Evolutionary conservation across 2,797 vertebrate species (phyloP).

Genomic region (Myotis daubentonii): DNA sequence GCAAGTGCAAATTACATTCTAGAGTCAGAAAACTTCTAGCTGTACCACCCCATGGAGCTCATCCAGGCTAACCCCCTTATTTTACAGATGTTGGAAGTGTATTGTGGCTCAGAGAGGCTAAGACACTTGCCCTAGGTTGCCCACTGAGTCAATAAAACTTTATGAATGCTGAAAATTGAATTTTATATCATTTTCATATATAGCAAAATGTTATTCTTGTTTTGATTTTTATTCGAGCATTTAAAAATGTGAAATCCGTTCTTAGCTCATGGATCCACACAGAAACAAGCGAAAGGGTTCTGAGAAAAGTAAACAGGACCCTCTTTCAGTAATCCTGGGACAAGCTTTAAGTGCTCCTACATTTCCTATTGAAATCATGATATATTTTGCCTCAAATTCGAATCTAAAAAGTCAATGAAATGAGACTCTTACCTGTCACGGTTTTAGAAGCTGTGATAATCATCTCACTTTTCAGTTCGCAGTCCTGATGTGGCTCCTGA

Average conservation of each 20-base stretch:
- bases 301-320: neutral
- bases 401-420: neutral
- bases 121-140: neutral
- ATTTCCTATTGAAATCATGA: neutral
- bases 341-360: neutral
- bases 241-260: conserved; percentile 39
- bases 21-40: neutral
- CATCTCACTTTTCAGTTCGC: conserved; percentile 91
- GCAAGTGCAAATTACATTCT: neutral
- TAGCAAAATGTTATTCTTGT: neutral
- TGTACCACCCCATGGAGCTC: neutral
- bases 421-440: neutral
- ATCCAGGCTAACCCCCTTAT: neutral
- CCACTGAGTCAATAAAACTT: neutral
- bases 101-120: neutral
- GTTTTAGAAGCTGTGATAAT: conserved; percentile 59
- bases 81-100: neutral
- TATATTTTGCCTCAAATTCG: neutral
- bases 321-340: neutral
- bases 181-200: neutral
- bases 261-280: neutral
- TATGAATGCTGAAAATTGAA: neutral
- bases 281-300: neutral
- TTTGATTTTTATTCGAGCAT: conserved; percentile 30
- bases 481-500: conserved; percentile 99